Base-by-base conservation (phyloP, 2,797 vertebrate genomes). In the Hippoglossus hippoglossus region DNA sequence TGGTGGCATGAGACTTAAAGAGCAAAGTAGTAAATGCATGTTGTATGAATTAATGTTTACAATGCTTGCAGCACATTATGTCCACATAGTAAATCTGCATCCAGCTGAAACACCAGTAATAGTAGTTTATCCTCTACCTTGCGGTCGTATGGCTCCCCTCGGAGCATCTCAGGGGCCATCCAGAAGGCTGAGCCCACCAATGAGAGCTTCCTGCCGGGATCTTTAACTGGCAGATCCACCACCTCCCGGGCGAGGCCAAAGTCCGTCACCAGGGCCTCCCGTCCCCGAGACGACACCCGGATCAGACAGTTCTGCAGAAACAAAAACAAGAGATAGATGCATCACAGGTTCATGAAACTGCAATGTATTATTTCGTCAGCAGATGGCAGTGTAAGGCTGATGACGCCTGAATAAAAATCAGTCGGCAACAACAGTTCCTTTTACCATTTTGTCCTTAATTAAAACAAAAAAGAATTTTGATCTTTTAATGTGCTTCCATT, bases 121-220 rank as follows among this genome's bases (percentile, higher is more conserved):
- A 12, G 26, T 4, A 26, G 51, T 46, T 24, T 15, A 16, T 53
- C 28, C 21, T 3, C 13, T 83, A 96, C 96, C 94, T 97, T 97
- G 59, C 94, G 91, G 90, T 97, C 95, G 0, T 97, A 97, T 0
- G 93, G 96, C 71, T 97, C 96, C 39, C 96, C 96, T 0, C 96
- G 85, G 47, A 97, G 91, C 96, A 97, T 97, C 87, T 97, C 96
- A 0, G 96, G 96, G 7, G 96, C 96, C 96, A 97, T 97, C 96
- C 96, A 97, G 88, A 96, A 97, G 26, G 96, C 96, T 0, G 96
- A 96, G 39, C 96, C 96, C 68, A 97, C 96, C 62, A 97, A 82
- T 0, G 96, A 97, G 10, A 97, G 84, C 80, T 97, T 97, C 86
- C 96, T 92, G 59, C 91, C 93, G 0, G 85, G 84, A 61, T 95